Evolutionary conservation across 2,888 invertebrate genomes (phyloP).

Genomic region (Phania funesta): DNA sequence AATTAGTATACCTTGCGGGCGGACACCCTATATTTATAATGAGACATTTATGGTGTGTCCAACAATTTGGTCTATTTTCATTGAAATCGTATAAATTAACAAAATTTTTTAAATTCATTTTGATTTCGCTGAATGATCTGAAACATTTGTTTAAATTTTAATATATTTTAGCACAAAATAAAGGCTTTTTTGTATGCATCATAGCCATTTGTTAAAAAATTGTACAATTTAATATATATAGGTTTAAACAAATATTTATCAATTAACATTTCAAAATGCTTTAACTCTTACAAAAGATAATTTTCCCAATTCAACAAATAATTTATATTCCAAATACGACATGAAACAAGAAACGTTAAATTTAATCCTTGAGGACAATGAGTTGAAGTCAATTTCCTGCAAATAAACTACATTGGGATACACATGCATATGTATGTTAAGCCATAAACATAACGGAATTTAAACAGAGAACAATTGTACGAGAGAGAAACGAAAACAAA

Average conservation of each 20-base stretch:
- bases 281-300: background rate
- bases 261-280: background rate
- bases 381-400: conserved; percentile 39
- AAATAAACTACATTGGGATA: conserved; percentile 36
- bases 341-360: conserved; percentile 6
- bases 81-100: no score
- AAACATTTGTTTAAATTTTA: no score
- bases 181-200: no score
- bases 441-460: background rate
- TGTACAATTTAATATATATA: no score
- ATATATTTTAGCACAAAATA: no score
- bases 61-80: no score
- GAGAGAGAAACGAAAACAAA: background rate
- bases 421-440: background rate
- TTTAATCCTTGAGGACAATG: conserved; percentile 38
- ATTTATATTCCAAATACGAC: conserved; percentile 26
- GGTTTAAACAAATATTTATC: background rate
- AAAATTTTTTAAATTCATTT: no score
- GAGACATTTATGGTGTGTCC: no score
- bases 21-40: no score
- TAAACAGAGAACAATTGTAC: background rate
- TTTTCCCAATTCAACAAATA: background rate
- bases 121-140: no score
- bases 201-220: no score
- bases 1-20: no score